Base-by-base conservation (phyloP, 1,140 invertebrate species). In the Micrasema longulum region DNA sequence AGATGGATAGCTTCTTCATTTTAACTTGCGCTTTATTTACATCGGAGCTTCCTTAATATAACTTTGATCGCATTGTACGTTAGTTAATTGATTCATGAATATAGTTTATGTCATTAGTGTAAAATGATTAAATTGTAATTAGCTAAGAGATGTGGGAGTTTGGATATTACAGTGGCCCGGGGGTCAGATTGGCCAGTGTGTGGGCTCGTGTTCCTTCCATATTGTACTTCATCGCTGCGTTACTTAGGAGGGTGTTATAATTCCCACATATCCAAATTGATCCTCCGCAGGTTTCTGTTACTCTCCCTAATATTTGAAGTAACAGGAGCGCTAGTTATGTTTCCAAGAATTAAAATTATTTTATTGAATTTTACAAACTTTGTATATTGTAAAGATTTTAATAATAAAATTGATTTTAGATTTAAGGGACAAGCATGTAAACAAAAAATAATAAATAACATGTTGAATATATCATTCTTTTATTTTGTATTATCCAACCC, bases 351-450 rank as follows among this genome's bases (percentile, higher is more conserved):
- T 45, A 84, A 80, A 81, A 80, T 83, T 84, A 84, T 84, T 85
- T 83, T 84, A 84, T 84, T 80, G 81, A 65, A 84, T 82, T 84
- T 83, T 84, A 78, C 81, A 82, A 83, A 83, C 81, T 81, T 83
- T 85, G 82, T 84, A 85, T 84, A 85, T 85, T 85, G 84, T 85
- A 85, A 81, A 85, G 82, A 83, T 84, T 83, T 86, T 86, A 74
- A 74, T 68, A 55, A 76, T 73, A 47, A 70, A 72, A 50, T 69
- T 65, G 75, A 74, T 72, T 77, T 75, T 74, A 71, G 69, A 64
- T 35, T 63, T 72, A 72, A 71, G 68, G 67, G 65, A 73, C 62
- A 71, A 57, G 53, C 63, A 65, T 76, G 69, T 74, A 76, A 75
- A 74, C 64, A 76, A 75, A 72, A 69, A 69, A 69, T 68, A 84